Evolutionary conservation across 30 jellyfish, hydroid and myxozoan species (phyloP).

Genomic region (Nemopilema nomurai): DNA sequence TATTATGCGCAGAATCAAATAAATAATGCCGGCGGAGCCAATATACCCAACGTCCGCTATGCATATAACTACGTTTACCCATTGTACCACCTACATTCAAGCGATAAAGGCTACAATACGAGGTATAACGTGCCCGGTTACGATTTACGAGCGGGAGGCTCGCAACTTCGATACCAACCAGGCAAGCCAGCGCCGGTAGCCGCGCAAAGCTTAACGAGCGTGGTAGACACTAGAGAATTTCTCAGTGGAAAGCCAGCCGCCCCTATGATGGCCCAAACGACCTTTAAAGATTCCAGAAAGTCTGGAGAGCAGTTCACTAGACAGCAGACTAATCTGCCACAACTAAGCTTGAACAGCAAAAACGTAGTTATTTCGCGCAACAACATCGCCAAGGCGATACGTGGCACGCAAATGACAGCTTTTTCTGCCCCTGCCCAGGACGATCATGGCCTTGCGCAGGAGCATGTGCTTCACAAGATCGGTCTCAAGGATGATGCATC

Average conservation of each 20-base stretch:
- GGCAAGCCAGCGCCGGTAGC: not conserved
- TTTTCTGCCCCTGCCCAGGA: not conserved
- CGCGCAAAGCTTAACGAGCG: not conserved
- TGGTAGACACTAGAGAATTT: not conserved
- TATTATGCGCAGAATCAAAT: not conserved
- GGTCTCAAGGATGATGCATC: constrained; percentile 83
- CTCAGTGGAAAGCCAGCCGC: not conserved
- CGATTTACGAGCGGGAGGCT: not conserved
- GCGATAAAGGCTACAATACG: not conserved
- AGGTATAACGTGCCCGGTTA: not conserved
- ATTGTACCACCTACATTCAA: constrained; percentile 44
- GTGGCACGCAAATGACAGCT: not conserved
- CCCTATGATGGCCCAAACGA: not conserved
- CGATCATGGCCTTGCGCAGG: constrained; percentile 14
- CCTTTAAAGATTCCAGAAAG: not conserved
- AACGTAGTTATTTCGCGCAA: not conserved
- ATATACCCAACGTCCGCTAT: constrained; percentile 24
- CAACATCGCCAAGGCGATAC: not conserved
- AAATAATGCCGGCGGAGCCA: constrained; percentile 3
- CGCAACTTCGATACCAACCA: not conserved
- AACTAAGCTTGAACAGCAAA: not conserved
- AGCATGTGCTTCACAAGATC: constrained; percentile 30
- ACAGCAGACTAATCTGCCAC: not conserved
- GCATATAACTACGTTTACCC: constrained; percentile 48
- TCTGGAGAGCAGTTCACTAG: not conserved